phyloP scores from a whole-genome alignment of 2,888 invertebrate genomes.

The Serrognathus titanus region DNA sequence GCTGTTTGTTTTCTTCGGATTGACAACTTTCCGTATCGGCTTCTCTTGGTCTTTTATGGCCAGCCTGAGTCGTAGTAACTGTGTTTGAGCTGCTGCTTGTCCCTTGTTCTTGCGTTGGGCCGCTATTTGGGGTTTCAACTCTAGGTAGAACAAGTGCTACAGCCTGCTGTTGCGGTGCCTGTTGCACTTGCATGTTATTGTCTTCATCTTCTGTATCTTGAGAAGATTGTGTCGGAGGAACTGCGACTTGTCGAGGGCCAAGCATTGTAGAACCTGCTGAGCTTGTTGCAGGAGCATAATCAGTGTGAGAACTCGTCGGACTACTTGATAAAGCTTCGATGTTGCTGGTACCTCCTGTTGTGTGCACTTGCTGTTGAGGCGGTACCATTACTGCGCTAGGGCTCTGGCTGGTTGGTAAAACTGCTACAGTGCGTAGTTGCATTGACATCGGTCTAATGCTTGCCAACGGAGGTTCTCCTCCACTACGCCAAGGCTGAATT shows the following conservation, averaged over 20 bases:
- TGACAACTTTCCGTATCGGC: conserved; percentile 54
- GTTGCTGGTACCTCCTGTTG: conserved; percentile 51
- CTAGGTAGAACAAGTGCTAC: conserved; percentile 70
- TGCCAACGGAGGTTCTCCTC: conserved; percentile 81
- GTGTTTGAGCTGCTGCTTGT: conserved; percentile 60
- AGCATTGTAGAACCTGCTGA: conserved; percentile 47
- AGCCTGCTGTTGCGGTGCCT: conserved; percentile 56
- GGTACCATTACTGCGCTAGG: conserved; percentile 50
- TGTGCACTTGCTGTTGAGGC: conserved; percentile 59
- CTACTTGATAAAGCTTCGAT: conserved; percentile 61
- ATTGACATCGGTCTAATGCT: conserved; percentile 89
- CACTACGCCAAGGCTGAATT: conserved; percentile 63
- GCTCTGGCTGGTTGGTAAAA: conserved; percentile 71
- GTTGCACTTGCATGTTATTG: conserved; percentile 35
- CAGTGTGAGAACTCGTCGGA: conserved; percentile 73
- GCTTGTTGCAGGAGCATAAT: conserved; percentile 83
- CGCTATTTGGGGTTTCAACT: conserved; percentile 60
- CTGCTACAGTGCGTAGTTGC: conserved; percentile 61
- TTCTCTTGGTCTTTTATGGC: conserved; percentile 60
- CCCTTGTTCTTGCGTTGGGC: conserved; percentile 44
- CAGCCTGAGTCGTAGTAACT: conserved; percentile 65
- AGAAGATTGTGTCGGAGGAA: conserved; percentile 60
- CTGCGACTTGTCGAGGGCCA: conserved; percentile 58
- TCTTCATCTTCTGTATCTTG: conserved; percentile 56
- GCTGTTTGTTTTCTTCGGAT: conserved; percentile 49